These are phyloP conservation scores for Istiophorus platypterus DNA, from an alignment of 2,113 vertebrate species.

Conservation along the genomic window DNA sequence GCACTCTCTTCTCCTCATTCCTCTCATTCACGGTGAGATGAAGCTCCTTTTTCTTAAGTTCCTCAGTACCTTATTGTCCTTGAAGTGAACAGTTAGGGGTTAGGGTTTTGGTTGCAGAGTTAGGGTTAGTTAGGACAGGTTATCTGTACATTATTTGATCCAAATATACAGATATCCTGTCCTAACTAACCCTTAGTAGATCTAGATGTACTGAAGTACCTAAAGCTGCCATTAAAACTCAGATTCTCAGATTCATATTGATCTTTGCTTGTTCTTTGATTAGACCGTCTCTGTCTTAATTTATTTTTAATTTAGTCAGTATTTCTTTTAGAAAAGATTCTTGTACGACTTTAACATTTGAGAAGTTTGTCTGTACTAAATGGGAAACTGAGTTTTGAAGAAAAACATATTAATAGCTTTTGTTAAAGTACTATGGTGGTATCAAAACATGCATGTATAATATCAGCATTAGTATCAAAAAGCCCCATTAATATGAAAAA, in stretches of 20 bases:
- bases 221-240: slow-evolving; percentile 3
- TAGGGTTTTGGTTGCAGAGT: no score
- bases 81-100: no score
- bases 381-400: neutral
- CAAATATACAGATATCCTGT: no score
- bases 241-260: neutral
- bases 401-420: neutral
- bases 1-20: slow-evolving; percentile 99
- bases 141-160: neutral
- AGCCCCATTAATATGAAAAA: neutral
- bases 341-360: neutral
- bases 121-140: neutral
- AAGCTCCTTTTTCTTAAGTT: neutral
- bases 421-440: neutral
- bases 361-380: neutral
- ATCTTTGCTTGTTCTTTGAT: neutral
- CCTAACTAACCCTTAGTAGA: no score
- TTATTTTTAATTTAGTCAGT: neutral
- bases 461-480: neutral
- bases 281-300: no score
- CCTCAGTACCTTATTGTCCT: neutral
- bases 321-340: neutral
- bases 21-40: slow-evolving; percentile 97
- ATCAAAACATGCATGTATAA: neutral
- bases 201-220: neutral